Evolutionary conservation across 1,140 invertebrate species (phyloP).

Genomic region (Venturia canescens): DNA sequence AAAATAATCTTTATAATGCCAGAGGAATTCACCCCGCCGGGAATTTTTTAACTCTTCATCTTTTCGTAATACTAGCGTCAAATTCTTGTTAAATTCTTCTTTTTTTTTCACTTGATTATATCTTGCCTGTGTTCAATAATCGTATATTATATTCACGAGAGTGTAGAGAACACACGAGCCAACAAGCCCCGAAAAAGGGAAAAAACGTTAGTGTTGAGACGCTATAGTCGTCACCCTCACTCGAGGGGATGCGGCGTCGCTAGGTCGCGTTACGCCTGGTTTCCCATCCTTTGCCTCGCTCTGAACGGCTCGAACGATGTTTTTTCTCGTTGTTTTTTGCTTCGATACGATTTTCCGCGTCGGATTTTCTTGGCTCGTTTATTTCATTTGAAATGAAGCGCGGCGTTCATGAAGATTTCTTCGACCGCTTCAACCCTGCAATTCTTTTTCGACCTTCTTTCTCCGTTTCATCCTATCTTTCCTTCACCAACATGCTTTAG

Average conservation of each 20-base stretch:
- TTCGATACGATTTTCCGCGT: conserved; percentile 19
- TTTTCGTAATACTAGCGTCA: background rate
- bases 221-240: background rate
- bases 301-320: background rate
- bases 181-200: background rate
- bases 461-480: background rate
- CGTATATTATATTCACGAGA: conserved; percentile 20
- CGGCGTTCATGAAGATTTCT: background rate
- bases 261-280: conserved; percentile 18
- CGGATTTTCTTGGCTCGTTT: conserved; percentile 6
- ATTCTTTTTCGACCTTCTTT: background rate
- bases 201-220: conserved; percentile 3
- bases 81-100: background rate
- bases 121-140: conserved; percentile 10
- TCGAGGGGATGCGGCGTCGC: background rate
- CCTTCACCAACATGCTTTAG: background rate
- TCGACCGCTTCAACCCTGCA: conserved; percentile 1
- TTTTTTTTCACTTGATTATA: background rate
- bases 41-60: conserved; percentile 1
- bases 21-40: background rate
- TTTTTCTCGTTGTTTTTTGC: background rate
- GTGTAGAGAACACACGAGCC: background rate
- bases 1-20: background rate
- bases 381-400: conserved; percentile 5
- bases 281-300: background rate